Base-by-base conservation (phyloP, 2,113 vertebrate species). In the Candoia aspera region DNA sequence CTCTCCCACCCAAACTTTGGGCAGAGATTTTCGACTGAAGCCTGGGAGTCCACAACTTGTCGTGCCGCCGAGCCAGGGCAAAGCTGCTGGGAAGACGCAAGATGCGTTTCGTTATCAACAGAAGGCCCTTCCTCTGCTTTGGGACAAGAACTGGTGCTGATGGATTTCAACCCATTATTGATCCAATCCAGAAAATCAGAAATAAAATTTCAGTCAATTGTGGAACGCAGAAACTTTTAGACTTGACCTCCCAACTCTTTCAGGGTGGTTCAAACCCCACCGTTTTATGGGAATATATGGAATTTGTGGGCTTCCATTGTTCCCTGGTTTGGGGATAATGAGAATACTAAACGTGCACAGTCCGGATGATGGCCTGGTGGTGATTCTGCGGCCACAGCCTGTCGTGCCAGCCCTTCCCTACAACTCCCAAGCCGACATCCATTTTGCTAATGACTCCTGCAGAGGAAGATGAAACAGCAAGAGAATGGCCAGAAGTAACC, bases 401-500 rank as follows among this genome's bases (percentile, higher is more conserved):
- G 42, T 42, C 42, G 42, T 3, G 3, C 42, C 42, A 42, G 42
- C 42, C 42, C 42, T 42, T 42, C 42, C 42, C 42, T 42, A 42
- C 42, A 3, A 42, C 54, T 55, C 12, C 54, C 54, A 55, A 55
- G 12, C 54, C 54, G 11, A 55, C 54, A 10, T 55, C 12, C 12
- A 2, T 55, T 55, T 55, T 55, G 54, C 42, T 55, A 55, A 54
- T 10, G 4, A 54, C 11, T 54, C 54, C 54, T 54, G 54, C 54
- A 55, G 54, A 55, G 54, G 54, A 55, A 55, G 54, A 12, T 9
- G 12, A 55, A 0, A 12, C 12, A 8, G 2, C 0, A 13, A 24
- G 42, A 42, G 42, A 42, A 42, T 42, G 42, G 42, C 42, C 42
- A 42, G 42, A 42, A 42, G 42, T 42, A 42, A 42, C 42, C 3